phyloP scores from a whole-genome alignment of 2,113 vertebrate genomes.

The Sebastes fasciatus region DNA sequence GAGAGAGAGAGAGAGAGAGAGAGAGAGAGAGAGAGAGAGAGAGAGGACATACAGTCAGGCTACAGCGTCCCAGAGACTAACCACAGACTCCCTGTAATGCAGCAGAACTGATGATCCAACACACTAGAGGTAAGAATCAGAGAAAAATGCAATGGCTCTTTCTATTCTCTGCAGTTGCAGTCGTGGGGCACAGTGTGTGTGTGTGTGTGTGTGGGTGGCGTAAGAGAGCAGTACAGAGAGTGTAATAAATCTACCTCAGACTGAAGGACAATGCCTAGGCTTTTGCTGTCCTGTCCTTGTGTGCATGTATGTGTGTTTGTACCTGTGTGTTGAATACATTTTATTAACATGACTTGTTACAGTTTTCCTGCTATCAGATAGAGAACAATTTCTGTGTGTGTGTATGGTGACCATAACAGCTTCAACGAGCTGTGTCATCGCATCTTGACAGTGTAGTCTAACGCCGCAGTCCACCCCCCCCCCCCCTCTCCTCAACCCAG shows the following conservation, averaged over 20 bases:
- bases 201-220: neutral
- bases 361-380: neutral
- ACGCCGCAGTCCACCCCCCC: conserved; percentile 59
- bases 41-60: conserved; percentile 33
- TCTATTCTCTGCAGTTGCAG: conserved; percentile 11
- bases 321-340: neutral
- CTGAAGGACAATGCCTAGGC: conserved; percentile 10
- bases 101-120: conserved; percentile 39
- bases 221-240: conserved; percentile 2
- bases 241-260: neutral
- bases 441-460: conserved; percentile 49
- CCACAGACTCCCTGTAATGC: conserved; percentile 47
- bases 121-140: conserved; percentile 61
- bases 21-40: neutral
- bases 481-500: neutral
- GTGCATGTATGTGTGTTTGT: conserved; percentile 1
- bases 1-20: conserved; percentile 3
- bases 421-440: conserved; percentile 70
- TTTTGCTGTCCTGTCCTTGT: conserved; percentile 21
- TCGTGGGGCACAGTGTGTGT: neutral
- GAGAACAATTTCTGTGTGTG: conserved; percentile 5
- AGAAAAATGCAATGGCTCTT: neutral
- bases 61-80: conserved; percentile 43
- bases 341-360: conserved; percentile 18
- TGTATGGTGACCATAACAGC: conserved; percentile 32